phyloP scores from a whole-genome alignment of 2,797 vertebrate species.

The Hypotaenidia okinawae region DNA sequence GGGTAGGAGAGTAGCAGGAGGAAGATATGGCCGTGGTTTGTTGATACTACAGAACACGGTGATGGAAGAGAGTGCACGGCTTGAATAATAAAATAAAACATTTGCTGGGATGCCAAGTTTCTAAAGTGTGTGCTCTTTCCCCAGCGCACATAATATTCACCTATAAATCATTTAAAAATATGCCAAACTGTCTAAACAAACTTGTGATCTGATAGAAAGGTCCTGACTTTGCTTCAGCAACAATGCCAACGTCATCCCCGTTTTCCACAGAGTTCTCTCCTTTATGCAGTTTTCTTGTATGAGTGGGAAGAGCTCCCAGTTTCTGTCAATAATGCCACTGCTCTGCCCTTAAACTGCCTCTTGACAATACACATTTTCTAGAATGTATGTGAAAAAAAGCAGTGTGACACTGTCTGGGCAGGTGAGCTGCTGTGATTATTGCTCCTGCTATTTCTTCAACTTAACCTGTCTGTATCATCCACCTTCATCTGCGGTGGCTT shows the following conservation, averaged over 20 bases:
- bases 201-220: constrained; percentile 18
- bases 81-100: constrained; percentile 19
- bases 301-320: constrained; percentile 9
- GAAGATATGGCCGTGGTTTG: background rate
- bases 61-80: background rate
- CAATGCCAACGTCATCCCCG: background rate
- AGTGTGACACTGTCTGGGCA: background rate
- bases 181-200: constrained; percentile 26
- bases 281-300: background rate
- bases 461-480: background rate
- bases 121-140: background rate
- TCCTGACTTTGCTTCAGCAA: constrained; percentile 28
- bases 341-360: constrained; percentile 7
- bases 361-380: background rate
- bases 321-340: background rate
- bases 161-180: constrained; percentile 43
- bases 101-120: background rate
- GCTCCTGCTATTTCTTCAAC: background rate
- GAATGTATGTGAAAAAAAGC: constrained; percentile 10
- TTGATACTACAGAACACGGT: background rate
- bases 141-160: background rate
- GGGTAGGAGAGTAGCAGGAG: background rate
- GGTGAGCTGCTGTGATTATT: constrained; percentile 14
- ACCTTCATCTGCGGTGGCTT: constrained; percentile 4
- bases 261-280: background rate